Percentiles rank a stretch among this genome's conserved stretches.
phyloP scores from a whole-genome alignment of 2,888 invertebrate species.

The Acanthosoma haemorrhoidale region DNA sequence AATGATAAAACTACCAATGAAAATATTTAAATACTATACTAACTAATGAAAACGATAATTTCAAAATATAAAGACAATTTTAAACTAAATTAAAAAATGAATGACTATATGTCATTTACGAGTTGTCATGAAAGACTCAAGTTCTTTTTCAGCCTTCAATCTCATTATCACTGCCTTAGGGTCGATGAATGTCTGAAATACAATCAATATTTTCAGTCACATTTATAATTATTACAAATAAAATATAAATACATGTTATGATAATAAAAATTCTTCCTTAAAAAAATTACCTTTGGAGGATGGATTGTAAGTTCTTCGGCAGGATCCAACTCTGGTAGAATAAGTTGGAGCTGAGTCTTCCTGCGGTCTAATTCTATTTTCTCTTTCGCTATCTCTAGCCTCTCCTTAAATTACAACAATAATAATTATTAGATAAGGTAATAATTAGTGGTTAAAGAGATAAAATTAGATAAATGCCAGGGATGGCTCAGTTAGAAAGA shows the following conservation, averaged over 20 bases:
- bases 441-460: too few relatives aligned
- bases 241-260: neutral
- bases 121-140: constrained; percentile 30
- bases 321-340: constrained; percentile 36
- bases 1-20: too few relatives aligned
- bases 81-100: too few relatives aligned
- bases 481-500: too few relatives aligned
- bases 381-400: constrained; percentile 37
- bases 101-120: neutral
- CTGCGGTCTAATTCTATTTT: constrained; percentile 36
- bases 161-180: constrained; percentile 38
- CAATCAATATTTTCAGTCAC: neutral
- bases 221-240: too few relatives aligned
- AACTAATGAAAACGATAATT: too few relatives aligned
- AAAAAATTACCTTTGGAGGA: constrained; percentile 30
- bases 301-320: constrained; percentile 32
- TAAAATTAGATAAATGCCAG: too few relatives aligned
- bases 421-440: too few relatives aligned
- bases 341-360: constrained; percentile 33
- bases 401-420: constrained; percentile 33
- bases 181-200: constrained; percentile 34
- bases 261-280: neutral
- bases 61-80: too few relatives aligned
- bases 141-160: constrained; percentile 39
- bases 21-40: too few relatives aligned